Percentiles rank a stretch among this genome's conserved stretches.
phyloP scores from a whole-genome alignment of 2,113 vertebrate species.

The Petromus typicus region DNA sequence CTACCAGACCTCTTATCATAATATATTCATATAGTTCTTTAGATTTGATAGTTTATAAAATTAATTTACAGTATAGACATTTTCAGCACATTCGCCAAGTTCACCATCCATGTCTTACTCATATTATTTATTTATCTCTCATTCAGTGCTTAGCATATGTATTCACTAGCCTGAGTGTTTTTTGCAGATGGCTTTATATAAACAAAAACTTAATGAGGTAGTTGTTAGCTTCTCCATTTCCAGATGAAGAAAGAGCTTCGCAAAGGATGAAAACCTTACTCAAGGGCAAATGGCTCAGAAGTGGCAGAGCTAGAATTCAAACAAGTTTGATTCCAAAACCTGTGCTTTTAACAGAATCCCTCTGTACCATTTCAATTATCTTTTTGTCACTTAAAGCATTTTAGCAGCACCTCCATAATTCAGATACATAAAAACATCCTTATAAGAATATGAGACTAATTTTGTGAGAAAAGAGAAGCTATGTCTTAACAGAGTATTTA shows the following conservation, averaged over 20 bases:
- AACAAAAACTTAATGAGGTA: constrained; percentile 12
- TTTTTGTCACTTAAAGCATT: constrained; percentile 6
- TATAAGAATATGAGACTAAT: neutral
- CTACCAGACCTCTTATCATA: neutral
- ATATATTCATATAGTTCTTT: neutral
- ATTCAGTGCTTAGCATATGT: neutral
- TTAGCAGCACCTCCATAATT: neutral
- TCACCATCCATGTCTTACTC: neutral
- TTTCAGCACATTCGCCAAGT: constrained; percentile 14
- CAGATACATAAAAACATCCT: neutral
- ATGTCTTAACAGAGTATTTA: constrained; percentile 16
- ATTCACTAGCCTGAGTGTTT: neutral
- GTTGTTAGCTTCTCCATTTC: constrained; percentile 3
- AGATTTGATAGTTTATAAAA: constrained; percentile 12
- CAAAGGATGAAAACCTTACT: neutral
- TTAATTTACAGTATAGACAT: neutral
- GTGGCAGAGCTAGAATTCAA: constrained; percentile 42
- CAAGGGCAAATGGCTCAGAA: constrained; percentile 15
- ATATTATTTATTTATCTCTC: neutral
- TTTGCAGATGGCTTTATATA: neutral
- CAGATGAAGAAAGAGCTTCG: constrained; percentile 5
- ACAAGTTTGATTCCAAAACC: neutral
- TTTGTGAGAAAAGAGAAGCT: neutral
- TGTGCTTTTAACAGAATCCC: neutral
- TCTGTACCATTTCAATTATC: neutral